These are phyloP conservation scores for Psococerastis gibbosa DNA, from an alignment of 2,888 invertebrate species.

Conservation along the genomic window DNA sequence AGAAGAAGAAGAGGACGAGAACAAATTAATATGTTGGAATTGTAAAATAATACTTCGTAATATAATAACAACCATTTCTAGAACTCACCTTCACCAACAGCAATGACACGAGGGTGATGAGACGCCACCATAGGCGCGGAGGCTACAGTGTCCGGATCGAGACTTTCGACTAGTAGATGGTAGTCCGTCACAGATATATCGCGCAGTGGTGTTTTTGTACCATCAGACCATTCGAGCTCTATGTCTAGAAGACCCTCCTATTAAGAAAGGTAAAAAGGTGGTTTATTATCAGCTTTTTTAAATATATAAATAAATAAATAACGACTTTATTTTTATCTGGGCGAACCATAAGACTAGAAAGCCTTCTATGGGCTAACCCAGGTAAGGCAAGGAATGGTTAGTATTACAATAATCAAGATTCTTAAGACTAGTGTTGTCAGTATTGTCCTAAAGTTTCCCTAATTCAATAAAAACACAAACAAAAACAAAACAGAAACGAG, in stretches of 20 bases:
- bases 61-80: too few species aligned
- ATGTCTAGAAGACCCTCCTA: conserved; percentile 81
- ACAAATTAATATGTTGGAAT: background rate
- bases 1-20: conserved; percentile 8
- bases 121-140: conserved; percentile 81
- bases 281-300: too few species aligned
- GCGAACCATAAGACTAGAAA: too few species aligned
- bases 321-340: too few species aligned
- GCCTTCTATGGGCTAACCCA: too few species aligned
- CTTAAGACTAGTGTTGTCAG: too few species aligned
- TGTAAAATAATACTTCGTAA: background rate
- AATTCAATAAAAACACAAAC: too few species aligned
- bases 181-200: conserved; percentile 77
- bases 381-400: too few species aligned
- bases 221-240: conserved; percentile 81
- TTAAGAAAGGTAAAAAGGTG: conserved; percentile 2
- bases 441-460: too few species aligned
- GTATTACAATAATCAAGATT: too few species aligned
- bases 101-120: conserved; percentile 80
- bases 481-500: too few species aligned
- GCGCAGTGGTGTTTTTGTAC: conserved; percentile 61
- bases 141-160: conserved; percentile 80
- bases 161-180: conserved; percentile 68
- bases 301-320: too few species aligned
- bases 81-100: conserved; percentile 74